A percentile compares a stretch with the other conserved stretches of the same genome.
Evolutionary conservation across 1,140 invertebrate genomes (phyloP).

Genomic region (Palaemon carinicauda): DNA sequence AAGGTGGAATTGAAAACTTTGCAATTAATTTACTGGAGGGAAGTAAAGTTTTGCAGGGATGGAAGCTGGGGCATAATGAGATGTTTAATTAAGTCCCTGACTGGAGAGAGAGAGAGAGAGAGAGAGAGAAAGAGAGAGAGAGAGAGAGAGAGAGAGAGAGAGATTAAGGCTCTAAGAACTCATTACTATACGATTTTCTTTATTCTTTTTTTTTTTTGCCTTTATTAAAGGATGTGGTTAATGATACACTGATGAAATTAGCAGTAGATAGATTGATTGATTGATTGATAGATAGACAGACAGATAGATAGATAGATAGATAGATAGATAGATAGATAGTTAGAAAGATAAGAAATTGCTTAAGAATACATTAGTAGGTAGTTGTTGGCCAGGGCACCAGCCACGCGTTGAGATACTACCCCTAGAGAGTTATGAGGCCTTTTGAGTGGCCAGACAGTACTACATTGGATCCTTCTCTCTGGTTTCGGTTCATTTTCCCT

Average conservation of each 20-base stretch:
- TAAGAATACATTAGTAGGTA: too few species aligned
- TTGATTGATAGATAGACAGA: not conserved
- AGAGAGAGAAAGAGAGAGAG: constrained; percentile 15
- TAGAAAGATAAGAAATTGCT: not conserved
- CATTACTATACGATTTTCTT: not conserved
- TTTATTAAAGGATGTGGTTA: too few species aligned
- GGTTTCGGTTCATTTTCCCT: too few species aligned
- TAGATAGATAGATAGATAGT: not conserved
- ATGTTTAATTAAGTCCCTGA: constrained; percentile 43
- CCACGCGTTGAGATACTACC: too few species aligned
- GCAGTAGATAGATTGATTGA: not conserved
- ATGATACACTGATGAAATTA: not conserved
- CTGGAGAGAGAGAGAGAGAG: constrained; percentile 15
- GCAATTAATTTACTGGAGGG: constrained; percentile 49
- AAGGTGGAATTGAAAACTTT: constrained; percentile 53
- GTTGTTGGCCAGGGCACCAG: too few species aligned
- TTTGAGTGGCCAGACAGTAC: too few species aligned
- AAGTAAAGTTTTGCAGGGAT: constrained; percentile 36
- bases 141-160: constrained; percentile 23
- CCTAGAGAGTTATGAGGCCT: too few species aligned
- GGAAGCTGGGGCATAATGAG: constrained; percentile 40
- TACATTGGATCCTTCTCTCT: too few species aligned
- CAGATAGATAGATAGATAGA: not conserved
- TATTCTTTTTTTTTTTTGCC: not conserved
- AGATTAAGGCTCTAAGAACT: not conserved